Conservation (phyloP, 2,888 invertebrate genomes). For the Zootermopsis nevadensis region DNA sequence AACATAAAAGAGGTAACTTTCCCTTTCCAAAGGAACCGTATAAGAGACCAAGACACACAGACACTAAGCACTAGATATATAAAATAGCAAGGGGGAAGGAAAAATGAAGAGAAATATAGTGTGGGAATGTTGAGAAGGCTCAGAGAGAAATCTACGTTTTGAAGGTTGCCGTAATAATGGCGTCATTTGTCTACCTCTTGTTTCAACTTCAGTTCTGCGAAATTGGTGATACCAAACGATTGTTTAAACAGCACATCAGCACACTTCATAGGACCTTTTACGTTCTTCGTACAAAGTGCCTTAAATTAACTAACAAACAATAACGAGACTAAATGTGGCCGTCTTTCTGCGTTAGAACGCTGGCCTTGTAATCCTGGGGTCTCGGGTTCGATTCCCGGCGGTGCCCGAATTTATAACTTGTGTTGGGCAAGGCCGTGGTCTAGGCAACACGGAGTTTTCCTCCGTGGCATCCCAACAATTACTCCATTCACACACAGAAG, state of each 20-base stretch:
- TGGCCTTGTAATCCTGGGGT: too few species aligned
- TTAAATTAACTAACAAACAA: too few species aligned
- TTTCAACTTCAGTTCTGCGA: background rate
- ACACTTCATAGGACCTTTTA: background rate
- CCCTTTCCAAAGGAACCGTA: background rate
- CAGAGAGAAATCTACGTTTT: background rate
- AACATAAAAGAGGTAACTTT: background rate
- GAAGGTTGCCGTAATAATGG: background rate
- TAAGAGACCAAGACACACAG: background rate
- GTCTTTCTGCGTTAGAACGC: too few species aligned
- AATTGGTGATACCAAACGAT: background rate
- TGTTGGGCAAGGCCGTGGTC: too few species aligned
- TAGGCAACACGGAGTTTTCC: too few species aligned
- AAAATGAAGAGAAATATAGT: background rate
- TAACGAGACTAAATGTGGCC: too few species aligned
- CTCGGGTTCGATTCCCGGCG: too few species aligned
- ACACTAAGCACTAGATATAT: background rate
- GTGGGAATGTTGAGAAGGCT: background rate
- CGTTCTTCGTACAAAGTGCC: too few species aligned
- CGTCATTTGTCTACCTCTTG: conserved; percentile 1
- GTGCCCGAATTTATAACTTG: too few species aligned
- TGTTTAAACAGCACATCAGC: background rate
- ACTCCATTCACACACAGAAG: too few species aligned
- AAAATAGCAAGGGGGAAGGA: background rate
- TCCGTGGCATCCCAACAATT: too few species aligned